Base-by-base conservation (phyloP, 2,888 invertebrate species). In the Hypsopygia costalis region DNA sequence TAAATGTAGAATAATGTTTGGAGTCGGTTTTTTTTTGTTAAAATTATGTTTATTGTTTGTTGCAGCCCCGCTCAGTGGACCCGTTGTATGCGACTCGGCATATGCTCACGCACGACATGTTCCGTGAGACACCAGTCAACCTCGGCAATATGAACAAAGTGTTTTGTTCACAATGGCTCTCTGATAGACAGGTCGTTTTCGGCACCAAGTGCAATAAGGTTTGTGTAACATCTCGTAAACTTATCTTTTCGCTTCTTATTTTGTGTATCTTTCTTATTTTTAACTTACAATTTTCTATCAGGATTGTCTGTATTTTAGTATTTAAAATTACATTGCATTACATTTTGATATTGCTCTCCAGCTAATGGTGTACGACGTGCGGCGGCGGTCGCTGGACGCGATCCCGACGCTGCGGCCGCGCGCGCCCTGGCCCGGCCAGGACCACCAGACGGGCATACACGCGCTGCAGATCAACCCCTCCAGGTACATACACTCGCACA, bases 171-270 rank as follows among this genome's bases (percentile, higher is more conserved):
- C 95, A 97, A 75, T 98, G 98, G 98, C 90, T 98, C 28, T 97
- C 96, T 56, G 96, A 97, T 81, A 91, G 97, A 62, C 97, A 98
- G 89, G 95, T 98, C 42, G 97, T 98, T 11, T 97, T 98, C 77
- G 98, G 98, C 40, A 98, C 98, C 36, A 98, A 98, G 81, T 98
- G 98, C 83, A 98, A 98, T 86, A 97, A 97, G 92, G 95, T 96
- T 16, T 16, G 16, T 16, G 4, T 16, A 16, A n/a, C n/a, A n/a
- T n/a, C n/a, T n/a, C n/a, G n/a, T n/a, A n/a, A n/a, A n/a, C n/a
- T n/a, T n/a, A n/a, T n/a, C n/a, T n/a, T n/a, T n/a, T n/a, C n/a
- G n/a, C n/a, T n/a, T n/a, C n/a, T n/a, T n/a, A n/a, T n/a, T n/a
- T n/a, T n/a, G n/a, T n/a, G n/a, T n/a, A n/a, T n/a, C n/a, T n/a